These are phyloP conservation scores for Formica aserva DNA, from an alignment of 2,888 invertebrate species.

Conservation along the genomic window DNA sequence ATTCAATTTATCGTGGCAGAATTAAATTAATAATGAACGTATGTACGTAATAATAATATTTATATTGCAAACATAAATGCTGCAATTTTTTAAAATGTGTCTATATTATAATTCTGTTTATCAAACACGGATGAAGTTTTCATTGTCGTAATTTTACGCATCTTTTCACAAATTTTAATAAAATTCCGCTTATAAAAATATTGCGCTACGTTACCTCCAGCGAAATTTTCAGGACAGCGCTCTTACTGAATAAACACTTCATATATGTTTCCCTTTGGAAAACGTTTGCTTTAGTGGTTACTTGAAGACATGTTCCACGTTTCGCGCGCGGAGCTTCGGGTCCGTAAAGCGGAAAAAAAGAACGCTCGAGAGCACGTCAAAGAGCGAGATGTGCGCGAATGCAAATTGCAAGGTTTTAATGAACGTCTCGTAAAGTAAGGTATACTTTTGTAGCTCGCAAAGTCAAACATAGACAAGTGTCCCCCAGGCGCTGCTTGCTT, in stretches of 20 bases:
- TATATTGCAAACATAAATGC: neutral
- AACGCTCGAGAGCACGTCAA: neutral
- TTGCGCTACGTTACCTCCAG: neutral
- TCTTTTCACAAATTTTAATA: neutral
- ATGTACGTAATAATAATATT: neutral
- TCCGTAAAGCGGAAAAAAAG: neutral
- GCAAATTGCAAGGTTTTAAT: slow-evolving; percentile 30
- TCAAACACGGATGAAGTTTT: neutral
- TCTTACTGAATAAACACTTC: slow-evolving; percentile 24
- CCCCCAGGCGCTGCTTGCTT: slow-evolving; percentile 23
- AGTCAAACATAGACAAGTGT: slow-evolving; percentile 21
- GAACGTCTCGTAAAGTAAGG: slow-evolving; percentile 25
- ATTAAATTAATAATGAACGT: neutral
- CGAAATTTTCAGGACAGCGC: neutral
- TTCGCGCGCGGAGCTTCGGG: neutral
- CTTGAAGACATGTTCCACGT: neutral
- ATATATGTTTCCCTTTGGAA: neutral
- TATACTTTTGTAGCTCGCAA: slow-evolving; percentile 1
- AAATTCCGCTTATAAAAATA: neutral
- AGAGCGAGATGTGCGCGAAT: neutral
- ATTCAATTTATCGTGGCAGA: neutral
- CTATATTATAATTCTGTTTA: neutral
- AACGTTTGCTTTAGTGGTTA: slow-evolving; percentile 9
- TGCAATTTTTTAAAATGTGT: neutral
- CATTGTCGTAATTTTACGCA: neutral